These are phyloP conservation scores for Eilema depressum DNA, from an alignment of 2,888 invertebrate species.

Conservation along the genomic window DNA sequence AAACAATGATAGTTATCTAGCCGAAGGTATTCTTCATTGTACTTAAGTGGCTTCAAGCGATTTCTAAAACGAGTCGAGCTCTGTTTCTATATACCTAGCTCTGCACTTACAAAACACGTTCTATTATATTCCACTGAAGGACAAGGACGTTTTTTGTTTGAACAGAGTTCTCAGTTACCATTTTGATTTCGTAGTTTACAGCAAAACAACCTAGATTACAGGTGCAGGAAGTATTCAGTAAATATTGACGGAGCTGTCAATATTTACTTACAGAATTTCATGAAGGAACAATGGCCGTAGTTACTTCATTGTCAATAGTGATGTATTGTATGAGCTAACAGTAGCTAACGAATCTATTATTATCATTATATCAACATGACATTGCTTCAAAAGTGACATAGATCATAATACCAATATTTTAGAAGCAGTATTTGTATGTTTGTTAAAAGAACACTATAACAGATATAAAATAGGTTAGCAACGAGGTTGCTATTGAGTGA, in stretches of 20 bases:
- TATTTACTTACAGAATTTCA: neutral
- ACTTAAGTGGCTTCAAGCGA: neutral
- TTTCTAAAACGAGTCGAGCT: constrained; percentile 2
- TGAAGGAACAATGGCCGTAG: neutral
- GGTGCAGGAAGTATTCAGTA: neutral
- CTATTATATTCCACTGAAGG: neutral
- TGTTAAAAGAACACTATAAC: neutral
- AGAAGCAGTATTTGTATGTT: neutral
- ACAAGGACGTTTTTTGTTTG: constrained; percentile 5
- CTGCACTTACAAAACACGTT: neutral
- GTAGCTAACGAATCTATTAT: neutral
- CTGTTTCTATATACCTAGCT: neutral
- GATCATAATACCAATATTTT: neutral
- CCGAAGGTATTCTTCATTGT: neutral
- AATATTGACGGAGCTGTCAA: neutral
- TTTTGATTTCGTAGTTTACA: neutral
- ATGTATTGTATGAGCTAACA: neutral
- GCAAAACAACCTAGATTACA: too few relatives aligned
- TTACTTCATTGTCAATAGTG: neutral
- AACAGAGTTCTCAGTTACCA: constrained; percentile 9
- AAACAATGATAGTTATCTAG: neutral
- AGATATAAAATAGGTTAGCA: neutral
- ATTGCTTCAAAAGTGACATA: neutral
- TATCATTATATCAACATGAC: neutral
- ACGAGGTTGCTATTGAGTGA: too few relatives aligned